Evolutionary conservation across 1,140 invertebrate species (phyloP).

Genomic region (Trissolcus basalis): DNA sequence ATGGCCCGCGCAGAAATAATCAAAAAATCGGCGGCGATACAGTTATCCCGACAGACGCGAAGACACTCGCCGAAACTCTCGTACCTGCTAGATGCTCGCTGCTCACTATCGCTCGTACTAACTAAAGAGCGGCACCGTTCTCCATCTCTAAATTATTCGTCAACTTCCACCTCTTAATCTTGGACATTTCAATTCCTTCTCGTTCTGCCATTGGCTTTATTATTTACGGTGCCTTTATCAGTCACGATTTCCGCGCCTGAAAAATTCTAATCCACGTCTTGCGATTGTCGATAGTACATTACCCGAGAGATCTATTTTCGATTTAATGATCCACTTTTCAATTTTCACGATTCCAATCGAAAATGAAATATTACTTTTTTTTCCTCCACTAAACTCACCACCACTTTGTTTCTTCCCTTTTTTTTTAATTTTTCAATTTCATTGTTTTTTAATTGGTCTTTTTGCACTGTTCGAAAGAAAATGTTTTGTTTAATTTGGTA

Average conservation of each 20-base stretch:
- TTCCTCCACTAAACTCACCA: no score
- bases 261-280: slow-evolving; percentile 4
- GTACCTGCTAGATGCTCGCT: slow-evolving; percentile 53
- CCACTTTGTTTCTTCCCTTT: no score
- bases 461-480: no score
- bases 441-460: no score
- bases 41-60: slow-evolving; percentile 36
- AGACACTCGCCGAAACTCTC: slow-evolving; percentile 52
- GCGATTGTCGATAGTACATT: neutral
- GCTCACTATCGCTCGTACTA: slow-evolving; percentile 69
- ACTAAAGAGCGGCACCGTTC: slow-evolving; percentile 73
- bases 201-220: slow-evolving; percentile 30
- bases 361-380: neutral
- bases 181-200: slow-evolving; percentile 47
- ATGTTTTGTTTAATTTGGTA: no score
- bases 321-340: neutral
- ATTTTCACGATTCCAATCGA: neutral
- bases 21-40: slow-evolving; percentile 32
- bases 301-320: neutral
- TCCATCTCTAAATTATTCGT: slow-evolving; percentile 74
- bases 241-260: slow-evolving; percentile 29
- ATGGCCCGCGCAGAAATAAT: slow-evolving; percentile 20
- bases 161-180: slow-evolving; percentile 70
- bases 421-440: no score
- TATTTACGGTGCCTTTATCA: slow-evolving; percentile 36